Evolutionary conservation across 2,797 vertebrate species (phyloP), one percentile per base, ranked within the genome.

Genomic region (Semaprochilodus insignis): DNA sequence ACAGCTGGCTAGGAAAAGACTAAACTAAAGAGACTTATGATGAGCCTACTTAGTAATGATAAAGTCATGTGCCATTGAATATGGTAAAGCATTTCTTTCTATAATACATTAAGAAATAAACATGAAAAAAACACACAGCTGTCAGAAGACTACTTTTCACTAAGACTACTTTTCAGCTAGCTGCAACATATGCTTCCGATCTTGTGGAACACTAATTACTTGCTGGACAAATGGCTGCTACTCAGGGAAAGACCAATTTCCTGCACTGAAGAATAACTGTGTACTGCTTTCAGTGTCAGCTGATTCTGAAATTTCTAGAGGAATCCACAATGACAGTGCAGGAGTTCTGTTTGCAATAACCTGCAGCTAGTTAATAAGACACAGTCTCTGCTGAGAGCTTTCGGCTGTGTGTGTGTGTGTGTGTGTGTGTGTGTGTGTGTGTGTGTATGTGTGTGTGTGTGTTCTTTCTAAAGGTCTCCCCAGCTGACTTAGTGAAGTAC

Each of bases 1-100:
- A 90, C 59, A 95, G 88, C 88, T 96, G 96, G 91, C 84, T 95
- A 90, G 96, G 94, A 85, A 95, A 96, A 17, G 91, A 66, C 87
- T 89, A 91, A 51, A 82, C 59, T 21, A 90, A 86, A 65, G 27
- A 48, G 71, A 77, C 51, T 54, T 54, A 85, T 84, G 80, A 85
- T 74, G 81, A 62, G 16, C 54, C 55, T 14, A 44, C 62, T 70
- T 60, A 60, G 21, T 60, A 17, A 67, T 78, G 52, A 80, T 13
- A 16, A 7, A n/a, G 21, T 13, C 8, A 13, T 48, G 44, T 48
- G 2, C 6, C 11, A 10, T 48, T 11, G 44, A 48, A 48, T 11
- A 48, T 13, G 10, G 44, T 48, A 10, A 48, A 48, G 44, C 44
- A 44, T 40, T 6, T 6, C 5, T 40, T 40, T 40, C 40, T 0